Evolutionary conservation across 2,113 vertebrate species (phyloP).

Genomic region (Caretta caretta): DNA sequence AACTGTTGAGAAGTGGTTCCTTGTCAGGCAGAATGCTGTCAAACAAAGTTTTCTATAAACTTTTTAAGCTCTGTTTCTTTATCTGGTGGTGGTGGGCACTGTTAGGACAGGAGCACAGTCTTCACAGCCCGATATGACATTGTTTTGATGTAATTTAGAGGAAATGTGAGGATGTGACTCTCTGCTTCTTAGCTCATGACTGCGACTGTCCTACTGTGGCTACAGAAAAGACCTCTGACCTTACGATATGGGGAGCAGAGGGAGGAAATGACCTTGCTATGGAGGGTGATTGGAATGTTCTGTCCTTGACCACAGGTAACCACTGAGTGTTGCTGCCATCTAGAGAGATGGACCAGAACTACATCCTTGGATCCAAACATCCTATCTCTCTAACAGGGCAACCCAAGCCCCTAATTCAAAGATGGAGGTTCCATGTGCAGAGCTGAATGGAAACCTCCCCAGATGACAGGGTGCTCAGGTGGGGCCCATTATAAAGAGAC

Average conservation of each 20-base stretch:
- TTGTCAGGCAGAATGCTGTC: too few relatives aligned
- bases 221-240: too few relatives aligned
- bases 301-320: neutral
- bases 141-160: too few relatives aligned
- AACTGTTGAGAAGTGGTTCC: too few relatives aligned
- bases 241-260: neutral
- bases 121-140: too few relatives aligned
- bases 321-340: neutral
- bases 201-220: too few relatives aligned
- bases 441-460: neutral
- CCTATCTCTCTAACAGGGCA: neutral
- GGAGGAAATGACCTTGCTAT: neutral
- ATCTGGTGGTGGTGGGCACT: too few relatives aligned
- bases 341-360: neutral
- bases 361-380: neutral
- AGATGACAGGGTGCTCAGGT: neutral
- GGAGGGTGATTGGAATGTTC: neutral
- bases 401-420: neutral
- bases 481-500: neutral
- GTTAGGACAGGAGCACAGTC: neutral
- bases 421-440: neutral
- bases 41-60: too few relatives aligned
- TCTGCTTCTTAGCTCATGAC: too few relatives aligned
- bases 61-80: too few relatives aligned
- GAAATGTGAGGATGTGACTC: too few relatives aligned